Evolutionary conservation across 2,888 invertebrate species (phyloP), one percentile per base, ranked within the genome.

Genomic region (Syrista parreyssii): DNA sequence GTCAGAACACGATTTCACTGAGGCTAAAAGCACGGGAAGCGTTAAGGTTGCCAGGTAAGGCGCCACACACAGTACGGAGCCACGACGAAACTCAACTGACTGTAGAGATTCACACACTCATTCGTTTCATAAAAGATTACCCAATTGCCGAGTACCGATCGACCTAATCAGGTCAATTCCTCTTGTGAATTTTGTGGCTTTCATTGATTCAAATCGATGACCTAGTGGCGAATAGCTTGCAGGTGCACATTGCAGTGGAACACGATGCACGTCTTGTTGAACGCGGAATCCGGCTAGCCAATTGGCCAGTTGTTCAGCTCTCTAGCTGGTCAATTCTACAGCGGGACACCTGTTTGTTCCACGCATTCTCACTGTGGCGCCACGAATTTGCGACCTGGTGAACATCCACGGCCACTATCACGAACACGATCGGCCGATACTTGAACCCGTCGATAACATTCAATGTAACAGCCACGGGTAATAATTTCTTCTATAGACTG

Each of bases 101-200:
- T 55, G 55, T 23, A 55, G 55, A 23, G 55, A 55, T 55, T 55
- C 23, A 55, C 55, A 55, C 55, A 55, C 55, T 55, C 55, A 55
- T 55, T 55, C 55, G 55, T 55, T 55, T 55, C 55, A 55, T 55
- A 55, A 55, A 55, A 55, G 55, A 40, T 15, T 55, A 15, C 55
- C 55, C 55, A 55, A 55, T 55, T 55, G 23, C 23, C 55, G 23
- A 34, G 34, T 11, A 33, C 32, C 35, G 15, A 35, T 34, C 72
- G 77, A 79, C 78, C 83, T 83, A 78, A 83, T 83, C 85, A 79
- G 79, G 76, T 79, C 78, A 83, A 84, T 84, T 83, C 80, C 81
- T 78, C 78, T 76, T 83, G 78, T 55, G 77, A 75, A 77, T 74
- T 78, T 79, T 36, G 77, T 82, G 80, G 78, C 69, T 74, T 75